These are phyloP conservation scores for Drymonia ruficornis DNA, from an alignment of 2,888 invertebrate genomes.

Conservation along the genomic window DNA sequence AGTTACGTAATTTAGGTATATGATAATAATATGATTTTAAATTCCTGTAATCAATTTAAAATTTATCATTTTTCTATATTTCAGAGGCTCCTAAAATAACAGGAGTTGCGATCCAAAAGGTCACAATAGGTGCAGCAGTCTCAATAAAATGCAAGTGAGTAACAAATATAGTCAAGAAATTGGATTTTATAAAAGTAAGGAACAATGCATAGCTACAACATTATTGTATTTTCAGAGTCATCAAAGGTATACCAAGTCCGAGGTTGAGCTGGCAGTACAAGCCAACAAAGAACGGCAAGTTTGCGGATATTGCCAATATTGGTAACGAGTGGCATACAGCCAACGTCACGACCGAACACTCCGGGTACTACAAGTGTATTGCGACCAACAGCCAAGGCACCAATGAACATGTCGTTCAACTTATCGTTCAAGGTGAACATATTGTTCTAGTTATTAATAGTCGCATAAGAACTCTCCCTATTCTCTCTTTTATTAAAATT, in stretches of 20 bases:
- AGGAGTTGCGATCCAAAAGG: not conserved
- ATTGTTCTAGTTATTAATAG: not conserved
- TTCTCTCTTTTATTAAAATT: too few relatives aligned
- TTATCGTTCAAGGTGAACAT: conserved; percentile 25
- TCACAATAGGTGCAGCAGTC: not conserved
- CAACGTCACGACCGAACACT: conserved; percentile 8
- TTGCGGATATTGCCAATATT: not conserved
- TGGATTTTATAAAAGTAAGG: too few relatives aligned
- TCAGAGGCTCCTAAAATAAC: not conserved
- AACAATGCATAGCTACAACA: too few relatives aligned
- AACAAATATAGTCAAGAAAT: too few relatives aligned
- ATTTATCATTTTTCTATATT: too few relatives aligned
- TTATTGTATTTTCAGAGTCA: conserved; percentile 1
- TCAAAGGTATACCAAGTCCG: conserved; percentile 1
- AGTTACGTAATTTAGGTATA: not conserved
- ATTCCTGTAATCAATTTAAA: too few relatives aligned
- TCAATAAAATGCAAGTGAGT: conserved; percentile 5
- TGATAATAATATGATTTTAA: too few relatives aligned
- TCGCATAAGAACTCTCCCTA: too few relatives aligned
- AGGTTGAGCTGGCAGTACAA: not conserved
- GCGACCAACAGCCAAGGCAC: conserved; percentile 11
- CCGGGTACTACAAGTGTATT: conserved; percentile 20
- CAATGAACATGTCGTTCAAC: conserved; percentile 9
- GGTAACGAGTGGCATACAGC: conserved; percentile 13
- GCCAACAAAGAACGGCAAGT: not conserved